Evolutionary conservation across 2,797 vertebrate species (phyloP), one percentile per base, ranked within the genome.

Genomic region (Lithobates pipiens): DNA sequence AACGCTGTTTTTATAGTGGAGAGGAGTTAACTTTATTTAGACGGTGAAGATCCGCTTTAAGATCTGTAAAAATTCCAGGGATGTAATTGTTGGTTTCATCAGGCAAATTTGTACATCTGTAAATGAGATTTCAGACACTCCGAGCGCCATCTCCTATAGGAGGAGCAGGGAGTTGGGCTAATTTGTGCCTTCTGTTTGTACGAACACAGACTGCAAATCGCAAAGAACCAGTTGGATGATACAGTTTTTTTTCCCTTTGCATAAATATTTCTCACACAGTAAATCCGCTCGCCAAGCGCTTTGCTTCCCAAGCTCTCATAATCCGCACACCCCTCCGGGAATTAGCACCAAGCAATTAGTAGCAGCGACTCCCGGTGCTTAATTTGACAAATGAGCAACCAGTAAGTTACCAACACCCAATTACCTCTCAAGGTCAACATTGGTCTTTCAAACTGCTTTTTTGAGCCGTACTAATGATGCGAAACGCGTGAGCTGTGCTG

Each of bases 331-430:
- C 76, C 50, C 27, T 23, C 34, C 0, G 76, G 76, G 32, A 61
- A 68, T 78, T 68, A 68, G 21, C 42, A n/a, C 1, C 21, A 27
- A 78, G 76, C 76, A 78, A 78, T 78, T 78, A 78, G 76, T 27
- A 44, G 23, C 76, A 68, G 42, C 27, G 61, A 36, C 54, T 61
- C 76, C 76, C 23, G 57, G 32, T 16, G 39, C 36, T 78, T 50
- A 80, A 80, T 80, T 46, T 50, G 63, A 80, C 65, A 70, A 80
- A 80, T 32, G 65, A 70, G 63, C 27, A 70, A 18, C 27, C n/a
- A 32, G 39, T 32, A 68, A 42, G 0, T 44, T 10, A 50, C 65
- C 25, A 69, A 21, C 77, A 80, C 77, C 63, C 77, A 80, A 69
- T 80, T 69, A 80, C 39, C 39, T 10, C 63, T 70, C 63, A 80